Evolutionary conservation across 2,888 invertebrate species (phyloP).

Genomic region (Tiliacea aurago): DNA sequence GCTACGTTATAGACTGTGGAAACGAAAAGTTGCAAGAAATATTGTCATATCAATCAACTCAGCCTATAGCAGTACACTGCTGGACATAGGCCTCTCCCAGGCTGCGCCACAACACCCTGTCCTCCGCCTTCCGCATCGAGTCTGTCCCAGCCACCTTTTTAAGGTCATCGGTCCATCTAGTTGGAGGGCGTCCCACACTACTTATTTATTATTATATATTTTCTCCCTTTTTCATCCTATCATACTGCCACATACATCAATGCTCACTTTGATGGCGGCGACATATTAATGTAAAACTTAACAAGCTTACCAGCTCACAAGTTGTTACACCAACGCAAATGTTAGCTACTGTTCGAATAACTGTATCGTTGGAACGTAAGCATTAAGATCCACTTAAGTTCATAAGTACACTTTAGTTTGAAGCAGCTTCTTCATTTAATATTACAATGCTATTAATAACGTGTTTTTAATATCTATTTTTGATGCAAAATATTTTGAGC

Average conservation of each 20-base stretch:
- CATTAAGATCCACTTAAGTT: slow-evolving; percentile 17
- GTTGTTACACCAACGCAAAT: slow-evolving; percentile 31
- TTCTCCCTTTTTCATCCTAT: background rate
- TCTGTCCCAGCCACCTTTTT: too few relatives aligned
- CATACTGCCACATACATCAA: background rate
- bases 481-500: background rate
- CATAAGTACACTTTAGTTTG: slow-evolving; percentile 4
- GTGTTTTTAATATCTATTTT: background rate
- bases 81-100: too few relatives aligned
- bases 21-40: too few relatives aligned
- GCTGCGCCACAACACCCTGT: too few relatives aligned
- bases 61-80: too few relatives aligned
- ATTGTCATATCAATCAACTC: too few relatives aligned
- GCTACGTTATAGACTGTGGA: too few relatives aligned
- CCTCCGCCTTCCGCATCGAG: too few relatives aligned
- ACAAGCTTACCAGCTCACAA: slow-evolving; percentile 15
- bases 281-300: slow-evolving; percentile 18
- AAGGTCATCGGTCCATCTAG: too few relatives aligned
- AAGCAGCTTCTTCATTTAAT: background rate
- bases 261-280: background rate
- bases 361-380: slow-evolving; percentile 26
- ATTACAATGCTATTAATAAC: slow-evolving; percentile 8
- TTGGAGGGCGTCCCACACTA: too few relatives aligned
- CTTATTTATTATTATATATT: too few relatives aligned
- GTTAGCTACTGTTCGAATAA: slow-evolving; percentile 29